phyloP scores from a whole-genome alignment of 2,797 vertebrate species.

The Microctenopoma steveboyesi region DNA sequence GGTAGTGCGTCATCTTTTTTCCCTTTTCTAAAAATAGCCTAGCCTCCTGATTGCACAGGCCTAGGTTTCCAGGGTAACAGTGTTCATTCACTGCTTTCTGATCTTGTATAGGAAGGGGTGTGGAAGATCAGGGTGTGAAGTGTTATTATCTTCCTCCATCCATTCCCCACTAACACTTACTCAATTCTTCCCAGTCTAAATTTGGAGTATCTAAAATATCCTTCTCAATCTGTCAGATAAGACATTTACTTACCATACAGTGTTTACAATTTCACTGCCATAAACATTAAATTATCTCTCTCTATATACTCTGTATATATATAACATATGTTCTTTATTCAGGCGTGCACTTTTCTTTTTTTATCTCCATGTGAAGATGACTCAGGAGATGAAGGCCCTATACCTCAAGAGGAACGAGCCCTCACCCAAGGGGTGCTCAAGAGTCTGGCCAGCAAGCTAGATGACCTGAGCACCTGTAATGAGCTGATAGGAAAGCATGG shows the following conservation, averaged over 20 bases:
- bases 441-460: constrained; percentile 90
- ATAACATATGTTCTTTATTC: neutral
- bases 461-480: constrained; percentile 95
- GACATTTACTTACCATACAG: neutral
- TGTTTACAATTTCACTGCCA: constrained; percentile 4
- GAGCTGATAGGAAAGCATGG: constrained; percentile 97
- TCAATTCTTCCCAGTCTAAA: constrained; percentile 23
- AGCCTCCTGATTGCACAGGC: constrained; percentile 70
- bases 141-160: constrained; percentile 54
- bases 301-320: constrained; percentile 3
- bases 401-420: constrained; percentile 88
- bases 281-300: constrained; percentile 5
- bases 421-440: constrained; percentile 90
- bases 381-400: constrained; percentile 92
- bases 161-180: constrained; percentile 32
- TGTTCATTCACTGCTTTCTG: constrained; percentile 83
- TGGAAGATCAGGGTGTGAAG: constrained; percentile 53
- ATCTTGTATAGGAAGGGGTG: constrained; percentile 58
- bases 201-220: constrained; percentile 17
- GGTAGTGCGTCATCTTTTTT: constrained; percentile 77
- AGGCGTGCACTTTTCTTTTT: neutral
- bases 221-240: constrained; percentile 13
- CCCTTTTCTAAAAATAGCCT: constrained; percentile 81
- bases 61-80: constrained; percentile 82
- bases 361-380: constrained; percentile 86